These are phyloP conservation scores for Eurytoma californica DNA, from an alignment of 2,888 invertebrate species.

Conservation along the genomic window DNA sequence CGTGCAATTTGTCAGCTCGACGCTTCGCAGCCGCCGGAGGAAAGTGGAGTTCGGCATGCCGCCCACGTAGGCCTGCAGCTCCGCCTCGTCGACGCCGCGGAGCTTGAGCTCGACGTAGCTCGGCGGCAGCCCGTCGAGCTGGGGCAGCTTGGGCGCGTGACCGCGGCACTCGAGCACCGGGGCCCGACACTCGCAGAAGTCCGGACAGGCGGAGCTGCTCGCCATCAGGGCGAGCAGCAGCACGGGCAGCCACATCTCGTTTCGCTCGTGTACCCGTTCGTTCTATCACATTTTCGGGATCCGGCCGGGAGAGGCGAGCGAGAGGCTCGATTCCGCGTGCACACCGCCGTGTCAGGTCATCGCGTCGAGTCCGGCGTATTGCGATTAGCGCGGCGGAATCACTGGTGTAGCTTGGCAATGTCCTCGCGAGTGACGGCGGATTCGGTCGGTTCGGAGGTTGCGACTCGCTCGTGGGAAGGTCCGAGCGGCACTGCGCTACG, in stretches of 20 bases:
- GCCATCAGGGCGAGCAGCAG: slow-evolving; percentile 72
- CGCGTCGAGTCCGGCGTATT: slow-evolving; percentile 6
- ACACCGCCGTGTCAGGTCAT: slow-evolving; percentile 56
- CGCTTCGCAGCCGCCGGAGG: slow-evolving; percentile 43
- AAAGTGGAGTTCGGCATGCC: slow-evolving; percentile 59
- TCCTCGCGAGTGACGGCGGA: not conserved
- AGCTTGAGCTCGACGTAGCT: slow-evolving; percentile 53
- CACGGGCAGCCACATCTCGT: slow-evolving; percentile 57
- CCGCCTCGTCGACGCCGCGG: slow-evolving; percentile 54
- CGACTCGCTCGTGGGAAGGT: slow-evolving; percentile 67
- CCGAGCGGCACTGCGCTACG: slow-evolving; percentile 69
- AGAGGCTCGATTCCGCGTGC: not conserved
- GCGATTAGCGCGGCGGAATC: no score
- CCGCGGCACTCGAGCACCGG: slow-evolving; percentile 61
- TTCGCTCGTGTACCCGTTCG: not conserved
- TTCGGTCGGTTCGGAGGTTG: not conserved
- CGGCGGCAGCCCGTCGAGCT: slow-evolving; percentile 57
- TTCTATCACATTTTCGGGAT: slow-evolving; percentile 43
- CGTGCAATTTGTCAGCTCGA: slow-evolving; percentile 48
- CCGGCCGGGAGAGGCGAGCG: not conserved
- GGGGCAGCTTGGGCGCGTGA: slow-evolving; percentile 58
- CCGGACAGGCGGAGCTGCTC: slow-evolving; percentile 70
- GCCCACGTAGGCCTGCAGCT: slow-evolving; percentile 60
- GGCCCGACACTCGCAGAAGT: slow-evolving; percentile 66
- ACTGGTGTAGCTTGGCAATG: no score